Base-by-base conservation (phyloP, 2,797 vertebrate genomes). In the Karalla daura region DNA sequence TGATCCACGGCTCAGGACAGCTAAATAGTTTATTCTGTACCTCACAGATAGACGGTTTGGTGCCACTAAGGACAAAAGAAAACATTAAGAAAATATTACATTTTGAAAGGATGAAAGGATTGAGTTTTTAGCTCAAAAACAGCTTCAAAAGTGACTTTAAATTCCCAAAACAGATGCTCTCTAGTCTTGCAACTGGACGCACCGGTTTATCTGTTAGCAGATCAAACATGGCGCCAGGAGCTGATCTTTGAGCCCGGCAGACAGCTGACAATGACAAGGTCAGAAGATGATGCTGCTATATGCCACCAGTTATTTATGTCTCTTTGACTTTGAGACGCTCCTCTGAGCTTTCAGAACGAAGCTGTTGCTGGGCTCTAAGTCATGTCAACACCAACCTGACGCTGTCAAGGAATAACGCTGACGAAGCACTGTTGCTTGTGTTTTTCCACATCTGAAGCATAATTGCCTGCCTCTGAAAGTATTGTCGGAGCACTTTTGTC, bases 191-290 rank as follows among this genome's bases (percentile, higher is more conserved):
- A 37, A 40, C 51, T 15, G 21, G 15, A n/a, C n/a, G n/a, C n/a
- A n/a, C n/a, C n/a, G n/a, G n/a, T n/a, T n/a, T n/a, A n/a, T n/a
- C n/a, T n/a, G 44, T 11, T 25, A 28, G n/a, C 24, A 6, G 24
- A 43, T 50, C 3, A 4, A 12, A 32, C 17, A 63, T 68, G 10
- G 36, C 17, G 2, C 28, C n/a, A 43, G 68, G 10, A 64, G 62
- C 39, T 74, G 64, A 78, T 67, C 30, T 76, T 43, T 75, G 51
- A 78, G 59, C 52, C 61, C 2, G 0, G 28, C 35, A 46, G 63
- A 61, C 53, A 76, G 58, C 53, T 40, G 50, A 84, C 73, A 69
- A 69, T 47, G 49, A 74, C 71, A 3, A 67, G 54, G 78, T 73
- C 75, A 64, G 49, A 61, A 59, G 56, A 56, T 56, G 17, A 70